These are phyloP conservation scores for Drosophila anomalata DNA, from an alignment of 2,888 invertebrate genomes.

Conservation along the genomic window DNA sequence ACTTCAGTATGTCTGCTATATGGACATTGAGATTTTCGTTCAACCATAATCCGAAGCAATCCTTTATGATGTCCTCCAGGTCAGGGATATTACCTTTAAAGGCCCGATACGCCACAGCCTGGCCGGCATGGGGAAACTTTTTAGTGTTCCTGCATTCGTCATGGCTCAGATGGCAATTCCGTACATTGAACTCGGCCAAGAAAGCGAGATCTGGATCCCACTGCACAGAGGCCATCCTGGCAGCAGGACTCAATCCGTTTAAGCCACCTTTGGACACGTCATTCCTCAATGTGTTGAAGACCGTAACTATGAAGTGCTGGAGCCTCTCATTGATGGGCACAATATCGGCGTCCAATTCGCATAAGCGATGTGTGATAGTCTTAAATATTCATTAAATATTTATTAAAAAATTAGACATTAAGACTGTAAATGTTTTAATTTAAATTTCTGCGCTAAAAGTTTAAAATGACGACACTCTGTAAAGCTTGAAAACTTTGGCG, in stretches of 20 bases:
- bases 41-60: constrained; percentile 24
- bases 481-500: background rate
- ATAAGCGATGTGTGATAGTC: constrained; percentile 18
- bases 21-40: background rate
- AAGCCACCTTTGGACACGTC: constrained; percentile 27
- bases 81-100: background rate
- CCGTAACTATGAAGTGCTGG: fast-evolving
- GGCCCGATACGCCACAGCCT: constrained; percentile 33
- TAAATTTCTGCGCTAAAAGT: background rate
- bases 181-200: constrained; percentile 47
- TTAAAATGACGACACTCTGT: background rate
- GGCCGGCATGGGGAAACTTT: constrained; percentile 31
- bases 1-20: constrained; percentile 30
- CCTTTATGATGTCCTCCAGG: background rate
- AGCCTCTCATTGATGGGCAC: fast-evolving
- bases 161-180: background rate
- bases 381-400: constrained; percentile 4
- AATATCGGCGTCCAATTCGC: constrained; percentile 33
- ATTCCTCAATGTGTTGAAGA: constrained; percentile 36
- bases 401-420: background rate
- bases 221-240: constrained; percentile 36
- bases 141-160: constrained; percentile 44
- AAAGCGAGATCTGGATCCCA: constrained; percentile 52
- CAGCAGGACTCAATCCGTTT: constrained; percentile 24
- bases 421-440: background rate